These are phyloP conservation scores for Luffia ferchaultella DNA, from an alignment of 2,888 invertebrate genomes.

Conservation along the genomic window DNA sequence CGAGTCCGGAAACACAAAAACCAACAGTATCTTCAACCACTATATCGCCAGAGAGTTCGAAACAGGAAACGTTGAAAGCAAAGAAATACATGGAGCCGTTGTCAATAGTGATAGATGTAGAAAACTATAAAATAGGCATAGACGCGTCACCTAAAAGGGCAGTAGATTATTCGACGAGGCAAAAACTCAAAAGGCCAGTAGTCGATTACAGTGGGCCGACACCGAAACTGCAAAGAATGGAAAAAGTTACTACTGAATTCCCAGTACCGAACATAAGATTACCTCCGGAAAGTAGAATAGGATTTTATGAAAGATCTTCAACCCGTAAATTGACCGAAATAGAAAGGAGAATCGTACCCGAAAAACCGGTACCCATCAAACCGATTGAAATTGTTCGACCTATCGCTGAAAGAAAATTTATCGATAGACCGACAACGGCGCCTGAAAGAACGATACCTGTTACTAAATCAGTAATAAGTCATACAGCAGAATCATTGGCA, in stretches of 20 bases:
- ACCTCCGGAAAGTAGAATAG: conserved; percentile 4
- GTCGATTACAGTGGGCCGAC: conserved; percentile 34
- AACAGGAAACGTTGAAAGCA: conserved; percentile 36
- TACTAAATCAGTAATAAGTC: conserved; percentile 47
- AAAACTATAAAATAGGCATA: conserved; percentile 56
- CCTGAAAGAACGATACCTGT: conserved; percentile 7
- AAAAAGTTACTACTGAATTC: conserved; percentile 16
- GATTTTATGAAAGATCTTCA: neutral
- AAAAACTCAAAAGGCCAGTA: conserved; percentile 43
- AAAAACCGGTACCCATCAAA: conserved; percentile 42
- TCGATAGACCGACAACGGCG: conserved; percentile 8
- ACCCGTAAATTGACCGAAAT: no score
- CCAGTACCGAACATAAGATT: conserved; percentile 15
- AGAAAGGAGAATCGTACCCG: conserved; percentile 11
- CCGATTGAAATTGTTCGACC: conserved; percentile 28
- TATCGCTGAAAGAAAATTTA: no score
- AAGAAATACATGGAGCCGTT: conserved; percentile 53
- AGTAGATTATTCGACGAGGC: conserved; percentile 51
- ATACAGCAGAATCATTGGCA: conserved; percentile 47
- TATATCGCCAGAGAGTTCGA: conserved; percentile 48
- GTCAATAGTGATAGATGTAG: conserved; percentile 56
- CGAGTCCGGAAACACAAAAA: conserved; percentile 58
- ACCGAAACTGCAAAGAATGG: conserved; percentile 34
- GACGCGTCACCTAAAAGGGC: conserved; percentile 57
- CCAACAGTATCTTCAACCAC: conserved; percentile 63